phyloP scores from a whole-genome alignment of 2,888 invertebrate species.

The Conops quadrifasciatus region DNA sequence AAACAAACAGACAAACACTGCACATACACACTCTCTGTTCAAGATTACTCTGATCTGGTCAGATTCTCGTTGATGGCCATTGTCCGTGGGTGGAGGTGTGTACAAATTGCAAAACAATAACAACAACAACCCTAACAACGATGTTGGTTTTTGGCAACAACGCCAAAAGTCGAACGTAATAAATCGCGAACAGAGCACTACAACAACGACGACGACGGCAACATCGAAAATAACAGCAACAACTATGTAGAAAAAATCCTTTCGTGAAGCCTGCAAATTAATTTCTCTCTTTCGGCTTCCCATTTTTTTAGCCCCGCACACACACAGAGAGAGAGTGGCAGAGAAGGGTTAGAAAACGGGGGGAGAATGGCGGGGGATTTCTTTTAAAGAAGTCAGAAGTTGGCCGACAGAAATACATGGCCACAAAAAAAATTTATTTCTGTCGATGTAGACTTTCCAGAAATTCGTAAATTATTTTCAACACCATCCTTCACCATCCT shows the following conservation, averaged over 20 bases:
- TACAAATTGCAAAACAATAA: background rate
- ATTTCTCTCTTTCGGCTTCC: constrained; percentile 23
- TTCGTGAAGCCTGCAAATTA: constrained; percentile 28
- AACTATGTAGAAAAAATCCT: constrained; percentile 4
- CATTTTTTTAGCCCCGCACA: constrained; percentile 22
- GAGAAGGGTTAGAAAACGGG: no score
- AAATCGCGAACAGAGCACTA: constrained; percentile 9
- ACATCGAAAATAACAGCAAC: background rate
- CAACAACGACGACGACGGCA: background rate
- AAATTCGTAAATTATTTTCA: constrained; percentile 38
- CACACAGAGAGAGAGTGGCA: no score
- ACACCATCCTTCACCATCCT: background rate
- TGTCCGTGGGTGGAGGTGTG: no score
- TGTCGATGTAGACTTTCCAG: constrained; percentile 32
- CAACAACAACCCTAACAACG: background rate
- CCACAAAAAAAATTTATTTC: constrained; percentile 23
- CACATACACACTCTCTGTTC: background rate
- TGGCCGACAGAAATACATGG: no score
- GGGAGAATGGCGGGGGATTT: background rate
- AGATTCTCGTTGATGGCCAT: no score
- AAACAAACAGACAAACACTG: constrained; percentile 1
- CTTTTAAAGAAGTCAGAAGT: constrained; percentile 10
- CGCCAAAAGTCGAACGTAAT: constrained; percentile 26
- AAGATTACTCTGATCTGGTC: constrained; percentile 32
- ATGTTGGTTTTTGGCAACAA: constrained; percentile 1